A percentile compares a stretch with the other conserved stretches of the same genome.
phyloP scores from a whole-genome alignment of 2,888 invertebrate genomes.

The Phortica okadai region DNA sequence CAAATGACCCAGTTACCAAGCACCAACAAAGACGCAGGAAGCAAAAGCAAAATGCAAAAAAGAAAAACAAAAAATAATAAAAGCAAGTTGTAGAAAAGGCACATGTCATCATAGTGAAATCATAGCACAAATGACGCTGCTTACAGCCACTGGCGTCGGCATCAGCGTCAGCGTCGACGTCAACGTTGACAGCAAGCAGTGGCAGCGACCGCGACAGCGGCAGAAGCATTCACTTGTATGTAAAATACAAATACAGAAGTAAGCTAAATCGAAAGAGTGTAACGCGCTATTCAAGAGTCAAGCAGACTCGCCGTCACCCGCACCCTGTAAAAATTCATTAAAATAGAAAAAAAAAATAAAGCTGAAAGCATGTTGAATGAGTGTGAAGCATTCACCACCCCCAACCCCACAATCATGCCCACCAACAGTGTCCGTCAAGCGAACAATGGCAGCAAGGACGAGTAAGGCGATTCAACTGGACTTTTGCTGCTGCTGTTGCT shows the following conservation, averaged over 20 bases:
- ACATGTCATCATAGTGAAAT: conserved; percentile 70
- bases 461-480: not conserved
- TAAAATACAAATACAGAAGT: not conserved
- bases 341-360: conserved; percentile 49
- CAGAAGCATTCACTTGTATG: not conserved
- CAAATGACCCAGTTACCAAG: conserved; percentile 68
- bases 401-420: conserved; percentile 18
- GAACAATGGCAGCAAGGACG: conserved; percentile 11
- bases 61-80: conserved; percentile 28
- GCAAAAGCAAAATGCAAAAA: conserved; percentile 61
- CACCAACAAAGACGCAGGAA: conserved; percentile 61
- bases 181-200: conserved; percentile 49
- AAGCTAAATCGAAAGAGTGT: not conserved
- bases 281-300: conserved; percentile 44
- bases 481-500: not conserved
- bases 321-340: conserved; percentile 15
- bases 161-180: conserved; percentile 27
- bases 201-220: conserved; percentile 50
- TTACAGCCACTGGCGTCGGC: conserved; percentile 47
- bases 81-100: conserved; percentile 57
- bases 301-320: not conserved
- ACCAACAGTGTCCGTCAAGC: not conserved
- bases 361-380: conserved; percentile 31
- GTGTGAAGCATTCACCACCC: conserved; percentile 49
- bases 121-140: conserved; percentile 40